Percentiles rank a stretch among this genome's conserved stretches.
These are phyloP conservation scores for Pseudococcus jackbeardsleyi DNA, from an alignment of 2,888 invertebrate genomes.

Conservation along the genomic window DNA sequence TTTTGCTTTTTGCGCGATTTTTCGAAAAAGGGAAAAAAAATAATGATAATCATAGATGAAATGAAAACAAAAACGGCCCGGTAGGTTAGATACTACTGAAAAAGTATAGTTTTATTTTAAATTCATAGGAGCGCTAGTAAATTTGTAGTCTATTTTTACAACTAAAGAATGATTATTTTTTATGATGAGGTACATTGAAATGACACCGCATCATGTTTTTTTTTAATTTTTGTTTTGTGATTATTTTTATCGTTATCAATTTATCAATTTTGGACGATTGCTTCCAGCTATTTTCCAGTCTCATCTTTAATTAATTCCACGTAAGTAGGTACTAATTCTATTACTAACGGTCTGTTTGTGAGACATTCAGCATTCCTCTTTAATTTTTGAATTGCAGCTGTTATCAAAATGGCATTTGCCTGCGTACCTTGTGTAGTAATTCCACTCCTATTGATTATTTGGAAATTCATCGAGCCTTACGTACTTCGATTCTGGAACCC, in stretches of 20 bases:
- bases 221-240: background rate
- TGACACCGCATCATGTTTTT: background rate
- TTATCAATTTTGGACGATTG: background rate
- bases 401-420: slow-evolving; percentile 64
- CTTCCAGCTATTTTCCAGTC: background rate
- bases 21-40: no score
- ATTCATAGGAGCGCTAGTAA: background rate
- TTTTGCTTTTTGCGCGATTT: no score
- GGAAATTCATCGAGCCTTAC: slow-evolving; percentile 88
- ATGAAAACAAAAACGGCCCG: no score
- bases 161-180: background rate
- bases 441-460: slow-evolving; percentile 84
- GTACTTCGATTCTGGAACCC: slow-evolving; percentile 86
- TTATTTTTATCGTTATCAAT: background rate
- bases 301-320: background rate
- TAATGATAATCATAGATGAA: no score
- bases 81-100: no score
- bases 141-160: background rate
- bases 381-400: background rate
- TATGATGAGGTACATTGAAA: background rate
- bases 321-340: background rate
- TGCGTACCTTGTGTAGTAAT: slow-evolving; percentile 90
- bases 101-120: background rate
- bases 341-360: background rate
- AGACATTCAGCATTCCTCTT: background rate